phyloP scores from a whole-genome alignment of 2,888 invertebrate species.

The Trilocha varians region DNA sequence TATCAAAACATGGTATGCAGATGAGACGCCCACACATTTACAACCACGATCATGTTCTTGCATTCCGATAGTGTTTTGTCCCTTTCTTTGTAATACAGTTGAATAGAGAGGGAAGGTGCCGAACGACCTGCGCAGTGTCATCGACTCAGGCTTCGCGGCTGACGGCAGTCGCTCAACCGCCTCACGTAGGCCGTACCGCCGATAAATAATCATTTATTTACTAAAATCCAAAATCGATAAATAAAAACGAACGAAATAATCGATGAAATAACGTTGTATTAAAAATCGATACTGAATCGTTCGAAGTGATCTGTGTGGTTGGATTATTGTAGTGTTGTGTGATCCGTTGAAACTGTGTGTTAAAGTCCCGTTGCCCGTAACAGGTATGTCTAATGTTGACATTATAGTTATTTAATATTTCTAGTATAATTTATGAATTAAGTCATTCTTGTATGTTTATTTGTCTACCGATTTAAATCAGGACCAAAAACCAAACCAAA shows the following conservation, averaged over 20 bases:
- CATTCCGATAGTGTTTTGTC: slow-evolving; percentile 49
- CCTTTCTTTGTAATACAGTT: slow-evolving; percentile 25
- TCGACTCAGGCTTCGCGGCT: slow-evolving; percentile 51
- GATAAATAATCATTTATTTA: neutral
- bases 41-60: slow-evolving; percentile 42
- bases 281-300: slow-evolving; percentile 15
- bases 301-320: slow-evolving; percentile 17
- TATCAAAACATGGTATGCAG: slow-evolving; percentile 22
- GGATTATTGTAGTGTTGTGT: slow-evolving; percentile 25
- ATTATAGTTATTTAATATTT: too few relatives aligned
- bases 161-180: slow-evolving; percentile 29
- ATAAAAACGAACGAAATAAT: slow-evolving; percentile 45
- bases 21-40: slow-evolving; percentile 40
- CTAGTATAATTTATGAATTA: too few relatives aligned
- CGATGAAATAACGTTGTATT: slow-evolving; percentile 32
- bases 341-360: slow-evolving; percentile 25
- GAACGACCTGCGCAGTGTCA: slow-evolving; percentile 58
- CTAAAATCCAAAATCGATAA: slow-evolving; percentile 6
- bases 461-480: too few relatives aligned
- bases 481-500: too few relatives aligned
- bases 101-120: slow-evolving; percentile 35
- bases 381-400: slow-evolving; percentile 36
- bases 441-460: too few relatives aligned
- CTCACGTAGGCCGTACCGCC: slow-evolving; percentile 20
- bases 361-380: slow-evolving; percentile 57